Base-by-base conservation (phyloP, 2,888 invertebrate genomes). In the Temnothorax unifasciatus region DNA sequence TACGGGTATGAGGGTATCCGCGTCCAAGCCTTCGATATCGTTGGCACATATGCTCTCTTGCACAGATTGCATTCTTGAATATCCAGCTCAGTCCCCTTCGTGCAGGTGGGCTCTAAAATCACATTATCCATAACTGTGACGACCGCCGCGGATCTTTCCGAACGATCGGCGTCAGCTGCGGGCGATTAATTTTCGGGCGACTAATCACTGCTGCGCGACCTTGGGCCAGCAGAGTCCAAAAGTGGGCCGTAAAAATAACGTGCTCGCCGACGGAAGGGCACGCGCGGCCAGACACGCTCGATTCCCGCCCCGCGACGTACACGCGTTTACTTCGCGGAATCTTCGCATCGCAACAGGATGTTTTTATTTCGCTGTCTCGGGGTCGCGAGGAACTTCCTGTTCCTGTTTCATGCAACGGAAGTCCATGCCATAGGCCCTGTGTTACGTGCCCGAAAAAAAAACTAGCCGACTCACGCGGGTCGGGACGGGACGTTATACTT, bases 1-100 rank as follows among this genome's bases (percentile, higher is more conserved):
- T 90, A 95, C 96, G 64, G 96, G 95, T 86, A 96, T 95, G 74
- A 95, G 92, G 41, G 95, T 94, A 38, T 95, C 93, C 44, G 93
- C 92, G 85, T 95, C 94, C 77, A 95, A 89, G 74, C 92, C 93
- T 83, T 94, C 94, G 75, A 95, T 94, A 86, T 93, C 93, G 87
- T 94, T 94, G 68, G 93, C 86, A 86, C 94, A 94, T 85, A 95
- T 94, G 86, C 93, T 94, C 85, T 94, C 95, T 21, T 59, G 73
- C 18, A 57, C 41, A 66, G 94, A 92, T 91, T 95, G 94, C 95
- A 95, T 95, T 83, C 91, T 94, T 88, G 85, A 85, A 64, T 76
- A 74, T 87, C 74, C 81, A 87, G 63, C 86, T 91, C 84, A 91
- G 82, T 90, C 87, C 61, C 87, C 86, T 85, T 87, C 84, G 57